A percentile compares a stretch with the other conserved stretches of the same genome.
phyloP scores from a whole-genome alignment of 2,113 vertebrate species.

The Leucopsar rothschildi region DNA sequence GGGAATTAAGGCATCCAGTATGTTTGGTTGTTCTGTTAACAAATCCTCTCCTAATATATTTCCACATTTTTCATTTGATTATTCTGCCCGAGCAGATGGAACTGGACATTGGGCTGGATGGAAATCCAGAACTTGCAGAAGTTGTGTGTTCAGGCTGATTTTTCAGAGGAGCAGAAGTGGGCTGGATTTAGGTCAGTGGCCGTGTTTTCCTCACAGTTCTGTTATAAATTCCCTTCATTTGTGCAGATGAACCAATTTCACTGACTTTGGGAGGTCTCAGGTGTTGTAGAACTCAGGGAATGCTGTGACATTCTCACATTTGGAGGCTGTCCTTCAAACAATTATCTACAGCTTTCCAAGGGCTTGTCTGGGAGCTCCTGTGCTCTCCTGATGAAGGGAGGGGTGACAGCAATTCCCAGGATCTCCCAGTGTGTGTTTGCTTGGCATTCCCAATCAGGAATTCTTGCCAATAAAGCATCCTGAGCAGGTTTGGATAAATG shows the following conservation, averaged over 20 bases:
- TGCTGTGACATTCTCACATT: background rate
- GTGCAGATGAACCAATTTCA: fast-evolving
- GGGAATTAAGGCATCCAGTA: fast-evolving
- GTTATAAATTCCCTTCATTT: fast-evolving
- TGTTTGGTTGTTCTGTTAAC: background rate
- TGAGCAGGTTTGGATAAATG: background rate
- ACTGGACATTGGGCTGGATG: fast-evolving
- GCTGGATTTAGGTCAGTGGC: background rate
- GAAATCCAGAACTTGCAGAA: fast-evolving
- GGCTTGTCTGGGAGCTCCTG: background rate
- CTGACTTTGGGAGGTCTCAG: background rate
- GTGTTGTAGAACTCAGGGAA: background rate
- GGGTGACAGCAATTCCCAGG: background rate
- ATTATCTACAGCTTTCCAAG: background rate
- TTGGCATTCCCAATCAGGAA: fast-evolving
- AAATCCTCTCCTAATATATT: background rate
- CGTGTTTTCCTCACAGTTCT: fast-evolving
- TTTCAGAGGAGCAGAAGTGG: fast-evolving
- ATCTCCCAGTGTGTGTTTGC: background rate
- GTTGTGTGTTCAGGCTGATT: background rate
- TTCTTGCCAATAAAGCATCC: background rate
- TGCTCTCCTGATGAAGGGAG: fast-evolving
- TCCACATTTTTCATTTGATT: fast-evolving
- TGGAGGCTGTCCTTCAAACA: background rate
- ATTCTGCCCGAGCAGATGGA: fast-evolving